Conservation (phyloP, 2,797 vertebrate species). For the Sebastes steindachneri region DNA sequence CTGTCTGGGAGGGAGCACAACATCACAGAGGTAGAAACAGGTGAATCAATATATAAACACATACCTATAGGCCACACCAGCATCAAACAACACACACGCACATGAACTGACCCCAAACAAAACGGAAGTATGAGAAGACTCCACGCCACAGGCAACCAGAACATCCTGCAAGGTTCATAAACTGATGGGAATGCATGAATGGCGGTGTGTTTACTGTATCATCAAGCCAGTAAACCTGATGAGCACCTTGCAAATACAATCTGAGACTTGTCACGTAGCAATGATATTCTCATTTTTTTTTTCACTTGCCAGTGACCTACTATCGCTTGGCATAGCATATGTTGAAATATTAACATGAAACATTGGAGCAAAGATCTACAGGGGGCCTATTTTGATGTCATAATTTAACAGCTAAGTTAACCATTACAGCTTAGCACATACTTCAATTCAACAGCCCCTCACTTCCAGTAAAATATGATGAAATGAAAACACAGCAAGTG, state of each 20-base stretch:
- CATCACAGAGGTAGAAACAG: constrained; percentile 67
- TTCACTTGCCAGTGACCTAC: constrained; percentile 21
- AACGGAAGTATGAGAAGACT: not conserved
- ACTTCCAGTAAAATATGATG: constrained; percentile 9
- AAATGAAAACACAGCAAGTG: constrained; percentile 14
- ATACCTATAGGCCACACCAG: constrained; percentile 23
- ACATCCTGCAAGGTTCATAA: not conserved
- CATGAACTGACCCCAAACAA: constrained; percentile 8
- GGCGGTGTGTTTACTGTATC: not conserved
- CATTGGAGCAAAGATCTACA: constrained; percentile 6
- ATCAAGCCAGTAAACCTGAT: not conserved
- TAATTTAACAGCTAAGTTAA: constrained; percentile 8
- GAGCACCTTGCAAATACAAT: not conserved
- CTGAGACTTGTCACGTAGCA: not conserved
- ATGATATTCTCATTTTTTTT: not conserved
- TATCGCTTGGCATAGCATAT: constrained; percentile 19
- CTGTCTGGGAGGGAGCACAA: constrained; percentile 65
- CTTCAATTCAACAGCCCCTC: not conserved
- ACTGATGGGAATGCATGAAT: not conserved
- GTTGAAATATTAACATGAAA: constrained; percentile 47
- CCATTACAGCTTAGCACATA: not conserved
- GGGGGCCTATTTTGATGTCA: constrained; percentile 30
- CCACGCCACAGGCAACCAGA: not conserved
- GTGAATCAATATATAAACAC: constrained; percentile 76
- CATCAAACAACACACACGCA: constrained; percentile 18